Conservation (phyloP, 1,140 invertebrate genomes). For the Atta colombica region DNA sequence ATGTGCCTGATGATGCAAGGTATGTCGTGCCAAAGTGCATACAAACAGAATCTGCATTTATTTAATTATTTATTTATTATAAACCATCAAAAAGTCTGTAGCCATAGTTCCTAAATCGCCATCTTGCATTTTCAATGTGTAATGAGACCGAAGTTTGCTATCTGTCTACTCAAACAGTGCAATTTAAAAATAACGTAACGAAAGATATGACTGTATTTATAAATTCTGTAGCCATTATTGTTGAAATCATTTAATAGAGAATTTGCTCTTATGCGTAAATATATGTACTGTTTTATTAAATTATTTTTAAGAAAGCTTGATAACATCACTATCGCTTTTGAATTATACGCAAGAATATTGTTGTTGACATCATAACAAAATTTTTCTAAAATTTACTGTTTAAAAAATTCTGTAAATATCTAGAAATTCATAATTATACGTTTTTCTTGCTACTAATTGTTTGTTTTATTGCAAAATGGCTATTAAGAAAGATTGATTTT, state of each 20-base stretch:
- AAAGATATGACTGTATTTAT: conserved; percentile 26
- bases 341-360: background rate
- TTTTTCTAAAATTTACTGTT: conserved; percentile 5
- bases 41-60: conserved; percentile 68
- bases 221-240: conserved; percentile 15
- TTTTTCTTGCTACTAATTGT: conserved; percentile 7
- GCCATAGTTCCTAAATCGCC: conserved; percentile 64
- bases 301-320: conserved; percentile 27
- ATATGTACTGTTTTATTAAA: conserved; percentile 4
- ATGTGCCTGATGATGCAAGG: background rate
- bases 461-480: background rate
- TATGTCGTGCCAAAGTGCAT: conserved; percentile 25
- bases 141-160: background rate
- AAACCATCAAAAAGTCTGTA: conserved; percentile 42
- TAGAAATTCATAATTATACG: background rate
- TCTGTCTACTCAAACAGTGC: conserved; percentile 42
- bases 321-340: conserved; percentile 11
- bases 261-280: conserved; percentile 14
- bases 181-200: conserved; percentile 35
- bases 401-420: background rate
- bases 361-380: conserved; percentile 18
- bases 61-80: conserved; percentile 70
- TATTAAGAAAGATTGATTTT: conserved; percentile 22
- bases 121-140: conserved; percentile 19
- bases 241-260: conserved; percentile 16